Percentiles rank a stretch among this genome's conserved stretches.
phyloP scores from a whole-genome alignment of 2,797 vertebrate genomes.

The Myripristis murdjan region DNA sequence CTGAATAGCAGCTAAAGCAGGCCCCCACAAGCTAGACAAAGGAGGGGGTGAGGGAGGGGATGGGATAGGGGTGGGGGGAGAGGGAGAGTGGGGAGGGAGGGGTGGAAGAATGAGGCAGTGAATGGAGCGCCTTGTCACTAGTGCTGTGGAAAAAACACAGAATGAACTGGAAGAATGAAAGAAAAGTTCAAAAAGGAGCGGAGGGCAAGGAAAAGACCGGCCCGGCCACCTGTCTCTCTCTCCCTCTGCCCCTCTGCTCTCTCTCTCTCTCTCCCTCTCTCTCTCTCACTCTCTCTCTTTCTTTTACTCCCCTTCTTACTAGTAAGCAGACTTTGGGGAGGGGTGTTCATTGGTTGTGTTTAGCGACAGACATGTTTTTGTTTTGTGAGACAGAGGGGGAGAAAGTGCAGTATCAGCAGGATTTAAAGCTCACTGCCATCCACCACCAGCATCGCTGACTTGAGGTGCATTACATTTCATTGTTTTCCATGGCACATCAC shows the following conservation, averaged over 20 bases:
- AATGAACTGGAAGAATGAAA: slow-evolving; percentile 87
- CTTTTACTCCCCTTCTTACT: slow-evolving; percentile 76
- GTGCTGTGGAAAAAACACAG: slow-evolving; percentile 83
- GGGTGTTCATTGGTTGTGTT: slow-evolving; percentile 45
- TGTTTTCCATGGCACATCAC: not conserved
- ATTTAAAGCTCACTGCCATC: slow-evolving; percentile 70
- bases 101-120: slow-evolving; percentile 83
- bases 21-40: slow-evolving; percentile 82
- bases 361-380: slow-evolving; percentile 77
- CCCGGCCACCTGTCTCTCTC: slow-evolving; percentile 86
- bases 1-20: slow-evolving; percentile 87
- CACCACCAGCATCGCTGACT: slow-evolving; percentile 26
- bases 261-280: slow-evolving; percentile 21
- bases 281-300: slow-evolving; percentile 55
- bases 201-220: slow-evolving; percentile 82
- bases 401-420: slow-evolving; percentile 78
- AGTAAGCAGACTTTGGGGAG: slow-evolving; percentile 50
- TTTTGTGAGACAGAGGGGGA: slow-evolving; percentile 48
- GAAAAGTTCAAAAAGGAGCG: slow-evolving; percentile 86
- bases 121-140: slow-evolving; percentile 86
- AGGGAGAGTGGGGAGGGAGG: slow-evolving; percentile 62
- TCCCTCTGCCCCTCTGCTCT: slow-evolving; percentile 61
- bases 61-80: slow-evolving; percentile 62
- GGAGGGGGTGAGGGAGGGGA: slow-evolving; percentile 73
- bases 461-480: slow-evolving; percentile 1